These are phyloP conservation scores for Platerodrilus igneus DNA, from an alignment of 2,888 invertebrate species.

Conservation along the genomic window DNA sequence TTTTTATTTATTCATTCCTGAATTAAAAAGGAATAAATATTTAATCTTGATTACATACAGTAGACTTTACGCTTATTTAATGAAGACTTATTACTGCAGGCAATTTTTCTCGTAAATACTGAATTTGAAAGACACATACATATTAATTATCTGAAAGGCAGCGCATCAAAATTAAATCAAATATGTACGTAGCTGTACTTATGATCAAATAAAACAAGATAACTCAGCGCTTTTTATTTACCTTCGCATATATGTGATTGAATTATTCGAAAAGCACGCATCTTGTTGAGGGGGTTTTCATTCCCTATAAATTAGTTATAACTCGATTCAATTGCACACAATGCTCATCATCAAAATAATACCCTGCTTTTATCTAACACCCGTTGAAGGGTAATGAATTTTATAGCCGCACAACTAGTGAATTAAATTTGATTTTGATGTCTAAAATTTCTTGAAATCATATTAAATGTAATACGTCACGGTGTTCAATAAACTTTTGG, in stretches of 20 bases:
- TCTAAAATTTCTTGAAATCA: too few relatives aligned
- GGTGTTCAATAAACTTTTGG: too few relatives aligned
- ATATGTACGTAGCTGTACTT: constrained; percentile 8
- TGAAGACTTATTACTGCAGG: not conserved
- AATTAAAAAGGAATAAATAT: constrained; percentile 25
- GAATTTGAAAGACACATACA: constrained; percentile 1
- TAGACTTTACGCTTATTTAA: constrained; percentile 13
- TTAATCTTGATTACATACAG: constrained; percentile 21
- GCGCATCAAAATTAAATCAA: constrained; percentile 17
- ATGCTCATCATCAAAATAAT: too few relatives aligned
- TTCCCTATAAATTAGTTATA: too few relatives aligned
- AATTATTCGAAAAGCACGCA: too few relatives aligned
- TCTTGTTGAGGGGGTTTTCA: too few relatives aligned
- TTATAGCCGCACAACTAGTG: too few relatives aligned
- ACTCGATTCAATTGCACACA: too few relatives aligned
- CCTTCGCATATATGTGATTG: constrained; percentile 3
- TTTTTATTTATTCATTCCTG: constrained; percentile 19
- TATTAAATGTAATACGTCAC: too few relatives aligned
- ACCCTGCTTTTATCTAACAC: too few relatives aligned
- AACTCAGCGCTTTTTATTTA: constrained; percentile 16
- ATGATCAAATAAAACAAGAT: constrained; percentile 13
- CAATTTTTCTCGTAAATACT: constrained; percentile 3
- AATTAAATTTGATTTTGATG: too few relatives aligned
- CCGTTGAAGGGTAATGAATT: too few relatives aligned
- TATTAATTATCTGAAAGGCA: constrained; percentile 16